A percentile compares a stretch with the other conserved stretches of the same genome.
Evolutionary conservation across 2,888 invertebrate genomes (phyloP).

Genomic region (Trissonchulus sp.): DNA sequence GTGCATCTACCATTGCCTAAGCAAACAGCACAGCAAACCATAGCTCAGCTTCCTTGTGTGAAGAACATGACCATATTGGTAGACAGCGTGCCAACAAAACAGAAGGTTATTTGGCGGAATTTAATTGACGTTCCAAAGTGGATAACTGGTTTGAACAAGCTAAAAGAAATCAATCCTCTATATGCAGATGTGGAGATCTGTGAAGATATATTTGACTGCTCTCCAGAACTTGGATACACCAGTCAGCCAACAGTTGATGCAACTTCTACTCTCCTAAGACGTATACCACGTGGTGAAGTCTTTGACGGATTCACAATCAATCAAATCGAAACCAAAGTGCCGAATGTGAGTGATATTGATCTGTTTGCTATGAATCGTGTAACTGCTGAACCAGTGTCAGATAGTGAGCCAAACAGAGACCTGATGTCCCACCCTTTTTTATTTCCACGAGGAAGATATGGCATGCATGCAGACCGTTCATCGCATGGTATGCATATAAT

Average conservation of each 20-base stretch:
- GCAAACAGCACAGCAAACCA: background rate
- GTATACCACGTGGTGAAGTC: background rate
- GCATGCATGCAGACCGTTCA: too few species aligned
- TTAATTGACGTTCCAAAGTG: background rate
- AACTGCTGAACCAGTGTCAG: background rate
- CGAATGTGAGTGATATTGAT: background rate
- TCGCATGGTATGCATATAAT: too few species aligned
- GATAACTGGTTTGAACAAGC: background rate
- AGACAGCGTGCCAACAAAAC: background rate
- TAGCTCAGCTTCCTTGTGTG: background rate
- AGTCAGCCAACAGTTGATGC: too few species aligned
- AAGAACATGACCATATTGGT: background rate
- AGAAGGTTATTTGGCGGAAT: background rate
- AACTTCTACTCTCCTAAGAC: background rate
- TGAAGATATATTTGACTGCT: too few species aligned
- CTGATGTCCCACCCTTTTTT: too few species aligned
- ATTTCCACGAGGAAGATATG: too few species aligned
- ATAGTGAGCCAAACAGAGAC: background rate
- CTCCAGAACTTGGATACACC: too few species aligned
- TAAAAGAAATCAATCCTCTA: background rate
- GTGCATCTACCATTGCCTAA: background rate
- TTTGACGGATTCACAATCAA: background rate
- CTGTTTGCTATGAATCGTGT: background rate
- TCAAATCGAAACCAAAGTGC: background rate
- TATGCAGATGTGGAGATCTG: slow-evolving; percentile 8